Base-by-base conservation (phyloP, 2,113 vertebrate genomes). In the Tragelaphus buxtoni region DNA sequence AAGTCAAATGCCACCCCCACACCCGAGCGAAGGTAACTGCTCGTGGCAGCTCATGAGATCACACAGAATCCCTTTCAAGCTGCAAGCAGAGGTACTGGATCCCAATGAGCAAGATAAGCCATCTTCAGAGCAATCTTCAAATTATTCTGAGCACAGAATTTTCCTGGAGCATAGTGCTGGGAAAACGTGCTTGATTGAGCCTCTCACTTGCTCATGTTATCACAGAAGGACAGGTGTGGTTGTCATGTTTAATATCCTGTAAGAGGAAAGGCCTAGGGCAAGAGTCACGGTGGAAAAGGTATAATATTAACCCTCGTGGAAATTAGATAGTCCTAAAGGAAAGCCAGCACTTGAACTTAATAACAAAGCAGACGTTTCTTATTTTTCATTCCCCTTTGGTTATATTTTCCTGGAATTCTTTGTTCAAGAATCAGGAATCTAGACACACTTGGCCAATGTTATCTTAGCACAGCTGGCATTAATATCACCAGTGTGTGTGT, bases 1-100 rank as follows among this genome's bases (percentile, higher is more conserved):
- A 81, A 97, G 97, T 97, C 83, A 95, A 97, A 91, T 90, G 80
- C 93, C 97, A 90, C 96, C 97, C 93, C 96, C 97, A 81, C 91
- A 97, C 58, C 10, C 20, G 56, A 65, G 83, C 26, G 39, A 95
- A 96, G 95, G 63, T 55, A 93, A 82, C 55, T 97, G 87, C 55
- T 72, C 28, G 26, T 32, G 74, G 89, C 95, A 97, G 82, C 56
- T 32, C 60, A 26, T 88, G 97, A 96, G 95, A 90, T 97, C 97
- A 92, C 58, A 95, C 1, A 77, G 84, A 82, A 96, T 32, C 76
- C 42, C 45, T 92, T 72, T 24, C 0, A 55, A 81, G 76, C 47
- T 49, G 32, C 79, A 56, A 81, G 39, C n/a, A 14, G 22, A 49
- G 24, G 51, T 45, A 12, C 4, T 18, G 61, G 35, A 32, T 76